Percentiles rank a stretch among this genome's conserved stretches.
Evolutionary conservation across 2,113 vertebrate genomes (phyloP).

Genomic region (Dromaius novaehollandiae): DNA sequence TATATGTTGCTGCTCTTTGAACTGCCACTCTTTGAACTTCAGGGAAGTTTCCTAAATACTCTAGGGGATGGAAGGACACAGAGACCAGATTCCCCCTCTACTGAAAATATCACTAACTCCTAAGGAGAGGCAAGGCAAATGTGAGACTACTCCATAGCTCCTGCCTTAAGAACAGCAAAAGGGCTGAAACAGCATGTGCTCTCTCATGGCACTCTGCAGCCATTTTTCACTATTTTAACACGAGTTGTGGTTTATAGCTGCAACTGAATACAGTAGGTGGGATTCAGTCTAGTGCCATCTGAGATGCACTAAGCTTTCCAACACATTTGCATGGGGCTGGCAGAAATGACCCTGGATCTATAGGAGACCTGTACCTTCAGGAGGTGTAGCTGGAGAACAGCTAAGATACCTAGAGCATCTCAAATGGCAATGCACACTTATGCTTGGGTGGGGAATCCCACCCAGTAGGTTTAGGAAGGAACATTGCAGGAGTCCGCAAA

Average conservation of each 20-base stretch:
- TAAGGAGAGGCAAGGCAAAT: not conserved
- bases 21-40: not conserved
- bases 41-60: not conserved
- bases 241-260: not conserved
- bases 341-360: not conserved
- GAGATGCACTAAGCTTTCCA: not conserved
- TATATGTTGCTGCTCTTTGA: not conserved
- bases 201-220: not conserved
- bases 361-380: not conserved
- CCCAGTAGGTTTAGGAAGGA: not conserved
- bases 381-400: not conserved
- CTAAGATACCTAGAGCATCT: not conserved
- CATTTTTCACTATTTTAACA: not conserved
- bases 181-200: fast-evolving
- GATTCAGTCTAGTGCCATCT: not conserved
- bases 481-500: not conserved
- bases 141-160: fast-evolving
- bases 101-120: not conserved
- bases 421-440: not conserved
- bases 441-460: not conserved
- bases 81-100: fast-evolving
- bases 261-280: not conserved
- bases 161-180: not conserved
- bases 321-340: not conserved
- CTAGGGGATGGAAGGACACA: not conserved